Evolutionary conservation across 2,113 vertebrate species (phyloP).

Genomic region (Rhinoderma darwinii): DNA sequence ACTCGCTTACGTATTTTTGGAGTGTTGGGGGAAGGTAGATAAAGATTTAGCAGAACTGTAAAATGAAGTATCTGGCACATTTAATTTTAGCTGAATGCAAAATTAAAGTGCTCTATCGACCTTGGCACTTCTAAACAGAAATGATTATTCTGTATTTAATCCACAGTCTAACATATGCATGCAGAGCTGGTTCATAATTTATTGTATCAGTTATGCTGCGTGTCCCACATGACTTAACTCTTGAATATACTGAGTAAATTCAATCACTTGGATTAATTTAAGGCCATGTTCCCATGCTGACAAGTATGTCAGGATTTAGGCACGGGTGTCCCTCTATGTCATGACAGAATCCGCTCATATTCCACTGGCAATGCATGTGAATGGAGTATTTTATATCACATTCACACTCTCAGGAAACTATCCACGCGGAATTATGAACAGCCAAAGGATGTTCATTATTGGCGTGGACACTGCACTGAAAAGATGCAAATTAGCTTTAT

Average conservation of each 20-base stretch:
- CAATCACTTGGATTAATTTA: too few relatives aligned
- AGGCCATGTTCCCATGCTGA: too few relatives aligned
- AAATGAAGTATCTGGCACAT: constrained; percentile 68
- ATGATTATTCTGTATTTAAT: constrained; percentile 67
- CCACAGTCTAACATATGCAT: constrained; percentile 64
- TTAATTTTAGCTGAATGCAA: constrained; percentile 66
- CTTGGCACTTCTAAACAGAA: constrained; percentile 71
- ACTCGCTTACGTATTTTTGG: constrained; percentile 66
- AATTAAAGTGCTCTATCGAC: constrained; percentile 67
- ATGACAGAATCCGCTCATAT: too few relatives aligned
- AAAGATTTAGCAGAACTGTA: constrained; percentile 68
- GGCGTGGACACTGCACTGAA: too few relatives aligned
- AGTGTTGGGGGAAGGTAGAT: constrained; percentile 65
- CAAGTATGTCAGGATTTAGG: too few relatives aligned
- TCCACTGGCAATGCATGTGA: too few relatives aligned
- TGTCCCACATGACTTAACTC: background rate
- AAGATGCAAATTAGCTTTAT: too few relatives aligned
- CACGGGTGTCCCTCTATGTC: too few relatives aligned
- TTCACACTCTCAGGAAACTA: too few relatives aligned
- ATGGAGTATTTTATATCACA: too few relatives aligned
- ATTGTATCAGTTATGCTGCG: constrained; percentile 8
- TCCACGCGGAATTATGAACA: too few relatives aligned
- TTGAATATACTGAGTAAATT: constrained; percentile 13
- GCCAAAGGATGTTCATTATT: too few relatives aligned
- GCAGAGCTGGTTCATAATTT: constrained; percentile 60